Conservation (phyloP, 2,888 invertebrate genomes). For the Arctia plantaginis region DNA sequence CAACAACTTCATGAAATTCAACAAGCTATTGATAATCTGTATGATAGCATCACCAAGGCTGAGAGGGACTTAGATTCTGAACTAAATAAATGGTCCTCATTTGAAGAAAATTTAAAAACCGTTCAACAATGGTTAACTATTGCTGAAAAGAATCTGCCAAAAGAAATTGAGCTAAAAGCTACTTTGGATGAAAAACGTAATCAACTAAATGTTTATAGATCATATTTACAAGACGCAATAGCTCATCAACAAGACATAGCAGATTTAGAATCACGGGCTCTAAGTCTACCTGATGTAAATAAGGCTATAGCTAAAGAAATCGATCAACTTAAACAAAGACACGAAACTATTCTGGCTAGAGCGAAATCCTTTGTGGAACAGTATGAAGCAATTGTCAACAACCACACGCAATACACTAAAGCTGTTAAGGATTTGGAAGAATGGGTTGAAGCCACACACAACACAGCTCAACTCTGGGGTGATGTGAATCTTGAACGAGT, state of each 20-base stretch:
- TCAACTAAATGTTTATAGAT: conserved; percentile 94
- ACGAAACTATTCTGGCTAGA: conserved; percentile 89
- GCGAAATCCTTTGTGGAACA: conserved; percentile 92
- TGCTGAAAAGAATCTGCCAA: conserved; percentile 91
- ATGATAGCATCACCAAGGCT: conserved; percentile 91
- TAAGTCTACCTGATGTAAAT: conserved; percentile 92
- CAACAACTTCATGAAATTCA: conserved; percentile 94
- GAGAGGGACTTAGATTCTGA: conserved; percentile 94
- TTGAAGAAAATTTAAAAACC: conserved; percentile 93
- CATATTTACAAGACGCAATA: conserved; percentile 92
- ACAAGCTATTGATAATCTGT: conserved; percentile 92
- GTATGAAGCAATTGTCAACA: conserved; percentile 95
- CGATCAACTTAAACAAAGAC: conserved; percentile 89
- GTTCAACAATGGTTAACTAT: conserved; percentile 93
- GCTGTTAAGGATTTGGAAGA: conserved; percentile 95
- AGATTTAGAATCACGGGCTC: conserved; percentile 92
- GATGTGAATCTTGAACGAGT: conserved; percentile 94
- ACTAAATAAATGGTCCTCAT: conserved; percentile 95
- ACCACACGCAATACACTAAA: conserved; percentile 95
- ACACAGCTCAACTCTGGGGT: conserved; percentile 93
- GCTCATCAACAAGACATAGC: conserved; percentile 94
- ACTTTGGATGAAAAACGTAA: conserved; percentile 96
- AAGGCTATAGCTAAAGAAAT: conserved; percentile 91
- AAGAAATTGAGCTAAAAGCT: conserved; percentile 92
- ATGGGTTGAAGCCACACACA: conserved; percentile 94